A percentile compares a stretch with the other conserved stretches of the same genome.
phyloP scores from a whole-genome alignment of 64 coral and sea anemone genomes.

The Stichodactyla mertensii region DNA sequence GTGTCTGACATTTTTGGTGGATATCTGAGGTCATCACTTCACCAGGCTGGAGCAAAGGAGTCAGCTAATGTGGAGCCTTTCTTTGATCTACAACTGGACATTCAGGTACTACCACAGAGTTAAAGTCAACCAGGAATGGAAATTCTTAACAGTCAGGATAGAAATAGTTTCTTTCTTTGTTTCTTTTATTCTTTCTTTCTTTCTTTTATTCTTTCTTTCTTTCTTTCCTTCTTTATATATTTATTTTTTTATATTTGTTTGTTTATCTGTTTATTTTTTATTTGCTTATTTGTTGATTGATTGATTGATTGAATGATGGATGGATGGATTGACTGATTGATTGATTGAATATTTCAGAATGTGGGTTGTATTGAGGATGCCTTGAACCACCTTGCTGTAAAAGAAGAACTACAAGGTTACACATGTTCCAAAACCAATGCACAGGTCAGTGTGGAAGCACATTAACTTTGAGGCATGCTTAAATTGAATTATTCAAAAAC shows the following conservation, averaged over 20 bases:
- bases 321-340: background rate
- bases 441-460: slow-evolving; percentile 33
- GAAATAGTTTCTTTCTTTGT: no score
- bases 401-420: slow-evolving; percentile 93
- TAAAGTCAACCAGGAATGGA: background rate
- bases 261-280: no score
- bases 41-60: slow-evolving; percentile 79
- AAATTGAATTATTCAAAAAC: no score
- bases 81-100: slow-evolving; percentile 85
- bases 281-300: background rate
- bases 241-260: no score
- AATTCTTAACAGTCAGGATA: background rate
- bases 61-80: slow-evolving; percentile 97
- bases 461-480: background rate
- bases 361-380: slow-evolving; percentile 86
- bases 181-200: no score
- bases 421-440: slow-evolving; percentile 85
- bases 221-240: no score
- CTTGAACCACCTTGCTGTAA: slow-evolving; percentile 74
- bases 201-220: no score
- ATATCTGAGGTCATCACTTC: slow-evolving; percentile 82
- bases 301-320: background rate
- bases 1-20: slow-evolving; percentile 97
- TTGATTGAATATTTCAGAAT: slow-evolving; percentile 23
- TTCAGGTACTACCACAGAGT: slow-evolving; percentile 50